Evolutionary conservation across 2,113 vertebrate genomes (phyloP).

Genomic region (Syngnathoides biaculeatus): DNA sequence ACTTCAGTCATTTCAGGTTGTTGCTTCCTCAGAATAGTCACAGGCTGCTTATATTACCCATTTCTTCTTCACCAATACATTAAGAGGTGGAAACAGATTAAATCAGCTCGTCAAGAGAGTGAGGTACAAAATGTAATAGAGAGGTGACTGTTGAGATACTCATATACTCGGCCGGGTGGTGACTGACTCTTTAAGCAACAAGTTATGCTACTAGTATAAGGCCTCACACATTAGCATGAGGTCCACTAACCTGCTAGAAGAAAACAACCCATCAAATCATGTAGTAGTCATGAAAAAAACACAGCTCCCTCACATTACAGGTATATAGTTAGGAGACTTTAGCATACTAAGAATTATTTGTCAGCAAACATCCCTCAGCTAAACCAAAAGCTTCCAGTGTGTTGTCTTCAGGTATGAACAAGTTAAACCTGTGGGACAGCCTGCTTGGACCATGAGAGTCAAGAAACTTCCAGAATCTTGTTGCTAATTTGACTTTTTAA

Average conservation of each 20-base stretch:
- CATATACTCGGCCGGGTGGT: no score
- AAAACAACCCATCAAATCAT: not conserved
- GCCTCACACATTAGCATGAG: not conserved
- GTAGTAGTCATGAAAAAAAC: not conserved
- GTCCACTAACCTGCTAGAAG: not conserved
- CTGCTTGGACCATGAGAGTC: not conserved
- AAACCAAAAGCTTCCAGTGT: not conserved
- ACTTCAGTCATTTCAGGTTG: no score
- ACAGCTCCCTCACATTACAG: not conserved
- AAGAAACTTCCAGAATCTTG: not conserved
- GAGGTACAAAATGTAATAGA: no score
- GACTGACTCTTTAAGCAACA: no score
- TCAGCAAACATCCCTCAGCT: not conserved
- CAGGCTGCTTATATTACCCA: no score
- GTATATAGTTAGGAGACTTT: not conserved
- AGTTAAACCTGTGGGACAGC: slow-evolving; percentile 6
- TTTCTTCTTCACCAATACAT: no score
- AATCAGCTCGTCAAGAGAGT: no score
- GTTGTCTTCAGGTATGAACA: not conserved
- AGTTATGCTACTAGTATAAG: not conserved
- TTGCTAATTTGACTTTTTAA: not conserved
- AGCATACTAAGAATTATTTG: not conserved
- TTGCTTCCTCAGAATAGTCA: no score
- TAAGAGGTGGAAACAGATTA: no score
- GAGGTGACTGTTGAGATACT: no score